phyloP scores from a whole-genome alignment of 64 coral and sea anemone species.

The Platygyra sinensis region DNA sequence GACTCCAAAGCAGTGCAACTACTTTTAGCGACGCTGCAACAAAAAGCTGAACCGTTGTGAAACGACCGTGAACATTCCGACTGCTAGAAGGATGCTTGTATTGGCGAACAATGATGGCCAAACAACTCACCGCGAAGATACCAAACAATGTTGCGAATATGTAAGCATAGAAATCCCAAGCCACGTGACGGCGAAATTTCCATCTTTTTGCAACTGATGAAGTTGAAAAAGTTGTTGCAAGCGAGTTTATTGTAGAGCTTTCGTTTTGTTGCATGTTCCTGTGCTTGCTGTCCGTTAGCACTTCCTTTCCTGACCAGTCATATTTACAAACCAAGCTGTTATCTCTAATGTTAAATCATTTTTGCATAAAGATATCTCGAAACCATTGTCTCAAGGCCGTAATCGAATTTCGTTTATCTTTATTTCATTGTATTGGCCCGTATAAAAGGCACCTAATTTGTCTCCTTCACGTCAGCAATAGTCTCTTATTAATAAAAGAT shows the following conservation, averaged over 20 bases:
- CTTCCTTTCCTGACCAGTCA: neutral
- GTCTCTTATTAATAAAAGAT: too few species aligned
- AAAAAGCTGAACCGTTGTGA: conserved; percentile 7
- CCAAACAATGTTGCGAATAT: neutral
- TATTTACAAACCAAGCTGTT: neutral
- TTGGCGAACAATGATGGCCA: conserved; percentile 10
- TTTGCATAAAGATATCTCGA: neutral
- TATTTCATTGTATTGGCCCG: neutral
- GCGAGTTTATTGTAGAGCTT: neutral
- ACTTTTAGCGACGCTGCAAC: conserved; percentile 12
- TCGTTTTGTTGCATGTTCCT: neutral
- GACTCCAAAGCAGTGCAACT: neutral
- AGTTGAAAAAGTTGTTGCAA: neutral
- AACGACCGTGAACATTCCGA: neutral
- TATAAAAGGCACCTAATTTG: too few species aligned
- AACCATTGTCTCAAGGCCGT: neutral
- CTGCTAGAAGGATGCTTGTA: neutral
- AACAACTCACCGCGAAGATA: neutral
- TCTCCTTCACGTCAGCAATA: neutral
- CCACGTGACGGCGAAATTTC: neutral
- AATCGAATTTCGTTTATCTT: neutral
- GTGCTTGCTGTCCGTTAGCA: neutral
- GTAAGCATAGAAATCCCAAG: conserved; percentile 9
- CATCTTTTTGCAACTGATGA: neutral
- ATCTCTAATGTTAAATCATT: neutral